Base-by-base conservation (phyloP, 2,113 vertebrate species). In the Colius striatus region DNA sequence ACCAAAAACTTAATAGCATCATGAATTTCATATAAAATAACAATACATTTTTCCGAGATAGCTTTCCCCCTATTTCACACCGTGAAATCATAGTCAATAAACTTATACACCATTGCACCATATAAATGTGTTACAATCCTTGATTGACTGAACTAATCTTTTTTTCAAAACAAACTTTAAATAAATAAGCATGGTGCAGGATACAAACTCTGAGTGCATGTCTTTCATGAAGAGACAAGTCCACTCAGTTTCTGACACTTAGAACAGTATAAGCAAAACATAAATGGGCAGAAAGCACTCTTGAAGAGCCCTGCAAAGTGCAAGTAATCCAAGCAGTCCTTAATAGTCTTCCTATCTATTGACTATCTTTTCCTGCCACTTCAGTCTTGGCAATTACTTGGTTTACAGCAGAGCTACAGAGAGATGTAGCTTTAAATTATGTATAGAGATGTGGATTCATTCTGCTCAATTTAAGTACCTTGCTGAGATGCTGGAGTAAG, bases 21-120 rank as follows among this genome's bases (percentile, higher is more conserved):
- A 97, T 97, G 97, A 98, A 97, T 97, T 98, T 97, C 91, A 93
- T 97, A 97, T 97, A 97, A 97, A 98, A 97, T 95, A 97, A 97
- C 96, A 96, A 95, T 91, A 91, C 95, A 81, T 97, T 98, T 97
- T 87, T 96, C 93, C 89, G 93, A 89, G 88, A 87, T 92, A 96
- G 34, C 53, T 94, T 96, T 92, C 62, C 94, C 62, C 62, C 67
- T 84, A 89, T 94, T 89, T 85, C 57, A 55, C 58, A 70, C 74
- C 41, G 82, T 70, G 88, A 95, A 96, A 97, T 94, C 92, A 85
- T 71, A 92, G 74, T 82, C 81, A 94, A 87, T 96, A 96, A 97
- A 93, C 51, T 91, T 94, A 55, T 93, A 91, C 74, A 90, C 83
- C 55, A 74, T 87, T 93, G 86, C 88, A 88, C n/a, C 66, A 61